Base-by-base conservation (phyloP, 2,113 vertebrate genomes). In the Antennarius striatus region DNA sequence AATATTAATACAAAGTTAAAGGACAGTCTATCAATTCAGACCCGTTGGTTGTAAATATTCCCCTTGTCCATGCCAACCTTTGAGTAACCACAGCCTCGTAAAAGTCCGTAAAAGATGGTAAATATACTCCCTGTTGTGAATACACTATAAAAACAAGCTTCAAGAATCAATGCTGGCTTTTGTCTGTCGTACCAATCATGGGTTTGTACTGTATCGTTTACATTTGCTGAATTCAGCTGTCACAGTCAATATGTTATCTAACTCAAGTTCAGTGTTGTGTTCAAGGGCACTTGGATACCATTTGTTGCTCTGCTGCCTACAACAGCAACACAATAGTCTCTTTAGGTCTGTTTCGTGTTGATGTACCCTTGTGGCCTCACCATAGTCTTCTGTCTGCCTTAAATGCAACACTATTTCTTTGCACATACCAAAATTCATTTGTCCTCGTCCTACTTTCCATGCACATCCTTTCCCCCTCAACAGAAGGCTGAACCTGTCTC, bases 401-500 rank as follows among this genome's bases (percentile, higher is more conserved):
- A 56, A 67, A 28, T 68, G 55, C 63, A 74, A 50, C 72, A 65
- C 59, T 43, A 5, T 51, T 45, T 1, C 11, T 64, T 40, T 32
- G 56, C 62, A 56, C 46, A 16, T 3, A 45, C 71, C 65, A 73
- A 69, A 62, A 36, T 36, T 36, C 7, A 60, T 77, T 82, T 64
- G n/a, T 62, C 4, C 43, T 36, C 15, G 13, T 71, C 63, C 71
- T 76, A 71, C 67, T 75, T 73, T 86, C 64, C 50, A 61, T 64
- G 56, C 56, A 52, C 2, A 54, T 70, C 74, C 56, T 45, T 17
- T 63, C 68, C 63, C 75, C 40, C 39, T 74, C 63, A 66, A 52
- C 63, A 70, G 65, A 71, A 42, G 56, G 56, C 63, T 58, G 56
- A 82, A 72, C 77, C 53, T n/a, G 58, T 80, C 86, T 83, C 86